These are phyloP conservation scores for Pantelozetes paolii DNA, from an alignment of 2,888 invertebrate genomes.

Conservation along the genomic window DNA sequence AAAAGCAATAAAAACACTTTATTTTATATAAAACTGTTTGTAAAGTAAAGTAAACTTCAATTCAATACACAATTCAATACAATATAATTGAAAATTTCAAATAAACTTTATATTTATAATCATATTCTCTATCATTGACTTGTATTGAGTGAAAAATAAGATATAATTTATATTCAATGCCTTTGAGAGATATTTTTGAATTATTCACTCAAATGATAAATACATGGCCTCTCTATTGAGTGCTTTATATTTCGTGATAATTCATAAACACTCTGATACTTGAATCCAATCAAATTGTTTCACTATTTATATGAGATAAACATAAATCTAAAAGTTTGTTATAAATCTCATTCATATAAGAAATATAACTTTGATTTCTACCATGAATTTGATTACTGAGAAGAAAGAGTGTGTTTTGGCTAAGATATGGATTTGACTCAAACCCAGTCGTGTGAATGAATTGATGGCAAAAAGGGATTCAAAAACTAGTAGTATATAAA, in stretches of 20 bases:
- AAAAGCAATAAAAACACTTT: too few species aligned
- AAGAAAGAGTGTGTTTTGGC: not conserved
- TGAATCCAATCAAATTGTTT: not conserved
- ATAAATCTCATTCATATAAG: not conserved
- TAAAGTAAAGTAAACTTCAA: too few species aligned
- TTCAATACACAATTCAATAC: too few species aligned
- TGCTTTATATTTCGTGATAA: not conserved
- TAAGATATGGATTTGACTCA: not conserved
- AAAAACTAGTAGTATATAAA: too few species aligned
- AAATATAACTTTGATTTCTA: not conserved
- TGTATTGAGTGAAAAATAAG: too few species aligned
- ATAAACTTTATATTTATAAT: too few species aligned
- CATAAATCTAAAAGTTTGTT: not conserved
- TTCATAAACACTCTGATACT: not conserved
- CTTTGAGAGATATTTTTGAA: not conserved
- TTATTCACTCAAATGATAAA: not conserved
- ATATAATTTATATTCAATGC: not conserved
- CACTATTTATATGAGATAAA: too few species aligned
- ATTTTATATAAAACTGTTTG: too few species aligned
- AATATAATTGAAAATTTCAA: too few species aligned
- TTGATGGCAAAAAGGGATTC: too few species aligned
- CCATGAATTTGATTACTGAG: not conserved
- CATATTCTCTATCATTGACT: too few species aligned
- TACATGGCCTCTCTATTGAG: not conserved
- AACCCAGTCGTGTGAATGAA: not conserved